phyloP scores from a whole-genome alignment of 2,797 vertebrate species.

The Dryobates pubescens region DNA sequence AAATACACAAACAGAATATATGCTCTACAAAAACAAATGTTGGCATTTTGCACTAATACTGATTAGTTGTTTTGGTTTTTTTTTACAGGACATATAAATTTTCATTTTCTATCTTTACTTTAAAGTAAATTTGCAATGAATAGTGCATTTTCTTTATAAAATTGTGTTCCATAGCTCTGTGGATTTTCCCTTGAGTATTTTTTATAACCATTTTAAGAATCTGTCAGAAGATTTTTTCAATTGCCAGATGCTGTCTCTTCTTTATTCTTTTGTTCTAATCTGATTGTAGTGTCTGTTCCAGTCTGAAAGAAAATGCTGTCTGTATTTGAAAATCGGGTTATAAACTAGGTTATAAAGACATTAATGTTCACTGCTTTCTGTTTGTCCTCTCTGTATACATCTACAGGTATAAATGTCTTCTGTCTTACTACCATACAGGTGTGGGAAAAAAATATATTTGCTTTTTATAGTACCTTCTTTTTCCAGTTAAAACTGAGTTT shows the following conservation, averaged over 20 bases:
- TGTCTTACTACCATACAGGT: not conserved
- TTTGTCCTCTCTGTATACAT: not conserved
- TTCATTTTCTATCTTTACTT: not conserved
- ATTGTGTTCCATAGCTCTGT: not conserved
- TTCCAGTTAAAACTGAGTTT: slow-evolving; percentile 91
- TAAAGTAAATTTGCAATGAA: not conserved
- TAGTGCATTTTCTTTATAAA: not conserved
- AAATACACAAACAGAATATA: not conserved
- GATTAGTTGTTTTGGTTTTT: not conserved
- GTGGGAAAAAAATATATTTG: not conserved
- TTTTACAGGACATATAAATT: not conserved
- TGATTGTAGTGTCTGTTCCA: not conserved
- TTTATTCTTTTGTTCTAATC: slow-evolving; percentile 25
- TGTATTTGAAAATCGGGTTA: not conserved
- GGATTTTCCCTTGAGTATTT: not conserved
- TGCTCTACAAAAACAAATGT: not conserved
- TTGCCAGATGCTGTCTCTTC: not conserved
- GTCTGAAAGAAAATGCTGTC: not conserved
- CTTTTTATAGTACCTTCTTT: slow-evolving; percentile 86
- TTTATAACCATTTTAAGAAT: not conserved
- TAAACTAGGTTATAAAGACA: not conserved
- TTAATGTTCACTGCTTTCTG: not conserved
- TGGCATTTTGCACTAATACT: not conserved
- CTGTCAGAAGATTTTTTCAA: not conserved
- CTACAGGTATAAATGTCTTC: not conserved